Evolutionary conservation across 2,113 vertebrate species (phyloP).

Genomic region (Peromyscus leucopus): DNA sequence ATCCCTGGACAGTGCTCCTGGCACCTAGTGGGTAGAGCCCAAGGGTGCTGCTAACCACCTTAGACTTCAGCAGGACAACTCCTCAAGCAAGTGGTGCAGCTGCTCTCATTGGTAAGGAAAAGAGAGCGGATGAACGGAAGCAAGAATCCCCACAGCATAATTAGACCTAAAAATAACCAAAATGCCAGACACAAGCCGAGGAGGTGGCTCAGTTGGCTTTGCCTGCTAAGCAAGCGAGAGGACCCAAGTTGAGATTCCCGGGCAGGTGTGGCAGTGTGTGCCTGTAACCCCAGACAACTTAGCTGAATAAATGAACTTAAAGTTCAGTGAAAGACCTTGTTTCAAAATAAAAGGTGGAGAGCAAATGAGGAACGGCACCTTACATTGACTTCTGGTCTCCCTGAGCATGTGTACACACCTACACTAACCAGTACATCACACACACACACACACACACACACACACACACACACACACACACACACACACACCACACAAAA

Average conservation of each 20-base stretch:
- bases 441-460: background rate
- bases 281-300: background rate
- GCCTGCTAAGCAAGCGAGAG: too few species aligned
- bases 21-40: background rate
- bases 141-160: background rate
- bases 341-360: background rate
- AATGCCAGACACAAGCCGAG: background rate
- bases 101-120: background rate
- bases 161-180: background rate
- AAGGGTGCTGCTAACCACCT: too few species aligned
- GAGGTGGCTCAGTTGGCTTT: background rate
- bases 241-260: background rate
- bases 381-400: background rate
- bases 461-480: background rate
- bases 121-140: rapidly evolving
- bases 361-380: too few species aligned
- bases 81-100: background rate
- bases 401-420: background rate
- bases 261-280: background rate
- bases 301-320: background rate
- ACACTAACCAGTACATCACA: background rate
- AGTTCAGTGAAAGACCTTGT: background rate
- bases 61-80: too few species aligned
- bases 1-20: background rate
- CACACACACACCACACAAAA: background rate